These are phyloP conservation scores for Umimayanthus kanabou DNA, from an alignment of 92 coral and sea anemone species.

Conservation along the genomic window DNA sequence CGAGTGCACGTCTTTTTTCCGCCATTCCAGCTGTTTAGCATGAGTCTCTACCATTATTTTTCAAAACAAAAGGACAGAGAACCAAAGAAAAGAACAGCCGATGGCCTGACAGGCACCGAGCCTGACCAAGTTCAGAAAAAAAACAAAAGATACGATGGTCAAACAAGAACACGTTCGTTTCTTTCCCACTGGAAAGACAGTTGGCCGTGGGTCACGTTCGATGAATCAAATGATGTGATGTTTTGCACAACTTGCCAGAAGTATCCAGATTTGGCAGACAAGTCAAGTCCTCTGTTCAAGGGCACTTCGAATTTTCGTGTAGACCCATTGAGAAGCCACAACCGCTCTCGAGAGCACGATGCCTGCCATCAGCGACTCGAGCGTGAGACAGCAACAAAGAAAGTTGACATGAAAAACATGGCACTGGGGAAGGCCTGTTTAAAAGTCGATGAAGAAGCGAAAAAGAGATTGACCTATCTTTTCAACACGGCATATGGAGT, in stretches of 20 bases:
- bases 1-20: too few relatives aligned
- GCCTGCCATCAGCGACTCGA: slow-evolving; percentile 12
- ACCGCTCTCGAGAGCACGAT: slow-evolving; percentile 34
- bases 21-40: too few relatives aligned
- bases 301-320: slow-evolving; percentile 41
- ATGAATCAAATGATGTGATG: background rate
- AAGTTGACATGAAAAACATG: slow-evolving; percentile 23
- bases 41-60: too few relatives aligned
- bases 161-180: too few relatives aligned
- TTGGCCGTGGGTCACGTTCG: too few relatives aligned
- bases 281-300: slow-evolving; percentile 34
- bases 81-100: too few relatives aligned
- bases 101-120: too few relatives aligned
- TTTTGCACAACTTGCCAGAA: slow-evolving; percentile 41
- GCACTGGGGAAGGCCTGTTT: slow-evolving; percentile 30
- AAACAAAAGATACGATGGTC: too few relatives aligned
- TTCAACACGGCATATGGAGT: slow-evolving; percentile 46
- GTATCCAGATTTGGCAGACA: slow-evolving; percentile 47
- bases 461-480: slow-evolving; percentile 20
- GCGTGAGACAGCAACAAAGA: slow-evolving; percentile 1
- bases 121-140: too few relatives aligned
- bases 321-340: slow-evolving; percentile 40
- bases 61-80: too few relatives aligned
- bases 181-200: too few relatives aligned
- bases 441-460: slow-evolving; percentile 34